Evolutionary conservation across 2,888 invertebrate genomes (phyloP), one percentile per base, ranked within the genome.

Genomic region (Hyles lineata): DNA sequence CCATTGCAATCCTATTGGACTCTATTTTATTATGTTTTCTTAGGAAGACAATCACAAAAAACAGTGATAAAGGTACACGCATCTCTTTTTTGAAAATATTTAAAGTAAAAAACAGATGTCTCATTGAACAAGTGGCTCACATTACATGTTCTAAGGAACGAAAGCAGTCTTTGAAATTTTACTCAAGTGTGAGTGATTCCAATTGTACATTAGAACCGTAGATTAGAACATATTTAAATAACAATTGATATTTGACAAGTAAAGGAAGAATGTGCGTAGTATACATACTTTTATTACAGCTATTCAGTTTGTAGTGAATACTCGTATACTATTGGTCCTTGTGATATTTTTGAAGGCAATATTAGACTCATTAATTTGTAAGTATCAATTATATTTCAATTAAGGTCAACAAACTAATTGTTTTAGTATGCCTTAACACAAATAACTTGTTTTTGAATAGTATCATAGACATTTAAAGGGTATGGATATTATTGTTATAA

Each of bases 371-470:
- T 23, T 21, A 50, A 6, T 50, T 43, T 15, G 17, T 43, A 43
- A 43, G 43, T 15, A 63, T 50, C 50, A 15, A 23, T 67, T 50
- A 50, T 23, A 67, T 43, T 23, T 21, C 17, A 60, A 71, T 70
- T 70, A 70, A 71, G 43, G 60, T 71, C 70, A 71, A 60, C 35
- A 35, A 21, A 59, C 60, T 60, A 43, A 23, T 70, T 35, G 43
- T 21, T 17, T 15, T 7, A 43, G 43, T 21, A 50, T 50, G 2
- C 25, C 11, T 50, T 17, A 43, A 50, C 67, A 50, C 50, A 5
- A 50, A 50, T 63, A 50, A 17, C 15, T 29, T 67, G 6, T 62
- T 62, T 32, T 50, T 50, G 21, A 60, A 15, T 50, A 67, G 23
- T 67, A 50, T 23, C 17, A 17, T 50, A 63, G 67, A 23, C 17